Conservation (phyloP, 2,797 vertebrate genomes). For the Ara ararauna region DNA sequence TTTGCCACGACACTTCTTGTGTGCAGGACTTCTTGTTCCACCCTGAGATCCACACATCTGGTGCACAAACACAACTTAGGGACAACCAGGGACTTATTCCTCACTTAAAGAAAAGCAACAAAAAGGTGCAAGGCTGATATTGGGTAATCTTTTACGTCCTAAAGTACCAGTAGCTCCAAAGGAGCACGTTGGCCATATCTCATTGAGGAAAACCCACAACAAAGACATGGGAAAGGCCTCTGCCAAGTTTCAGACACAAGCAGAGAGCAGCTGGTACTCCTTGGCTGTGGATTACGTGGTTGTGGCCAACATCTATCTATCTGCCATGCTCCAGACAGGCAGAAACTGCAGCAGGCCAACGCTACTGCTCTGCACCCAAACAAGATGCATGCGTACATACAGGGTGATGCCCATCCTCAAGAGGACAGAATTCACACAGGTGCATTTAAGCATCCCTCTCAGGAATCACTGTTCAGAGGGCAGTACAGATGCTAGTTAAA, state of each 20-base stretch:
- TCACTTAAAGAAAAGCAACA: neutral
- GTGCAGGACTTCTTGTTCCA: neutral
- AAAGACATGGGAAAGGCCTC: neutral
- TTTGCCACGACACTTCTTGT: rapidly evolving
- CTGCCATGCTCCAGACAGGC: neutral
- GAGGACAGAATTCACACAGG: neutral
- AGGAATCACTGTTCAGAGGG: neutral
- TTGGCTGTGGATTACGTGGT: neutral
- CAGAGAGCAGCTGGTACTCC: neutral
- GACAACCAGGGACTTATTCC: neutral
- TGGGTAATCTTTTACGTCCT: neutral
- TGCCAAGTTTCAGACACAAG: neutral
- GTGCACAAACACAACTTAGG: neutral
- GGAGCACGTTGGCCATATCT: neutral
- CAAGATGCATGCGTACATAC: rapidly evolving
- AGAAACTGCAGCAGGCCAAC: neutral
- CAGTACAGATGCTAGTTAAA: neutral
- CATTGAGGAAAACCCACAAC: neutral
- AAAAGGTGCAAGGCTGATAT: neutral
- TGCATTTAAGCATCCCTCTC: neutral
- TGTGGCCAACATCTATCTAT: neutral
- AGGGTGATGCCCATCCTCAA: rapidly evolving
- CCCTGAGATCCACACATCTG: neutral
- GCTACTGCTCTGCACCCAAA: neutral
- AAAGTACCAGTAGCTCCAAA: neutral